A percentile compares a stretch with the other conserved stretches of the same genome.
Conservation (phyloP, 2,888 invertebrate genomes). For the Oscheius sp. region DNA sequence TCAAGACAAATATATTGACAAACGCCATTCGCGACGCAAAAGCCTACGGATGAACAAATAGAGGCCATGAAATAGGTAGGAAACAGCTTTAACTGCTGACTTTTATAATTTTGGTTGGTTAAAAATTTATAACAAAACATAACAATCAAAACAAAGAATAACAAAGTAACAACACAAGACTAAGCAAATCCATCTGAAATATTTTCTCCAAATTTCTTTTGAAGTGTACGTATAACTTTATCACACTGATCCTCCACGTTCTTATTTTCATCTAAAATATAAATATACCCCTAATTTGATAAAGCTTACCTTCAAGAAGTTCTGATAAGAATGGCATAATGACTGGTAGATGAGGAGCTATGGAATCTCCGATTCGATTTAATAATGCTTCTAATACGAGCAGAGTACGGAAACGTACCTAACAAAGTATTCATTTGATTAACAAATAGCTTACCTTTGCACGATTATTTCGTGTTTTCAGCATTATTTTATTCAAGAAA, state of each 20-base stretch:
- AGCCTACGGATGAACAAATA: background rate
- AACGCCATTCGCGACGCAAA: background rate
- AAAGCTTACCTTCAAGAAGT: slow-evolving; percentile 55
- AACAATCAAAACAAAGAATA: slow-evolving; percentile 3
- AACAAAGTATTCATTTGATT: no score
- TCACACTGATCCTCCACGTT: slow-evolving; percentile 63
- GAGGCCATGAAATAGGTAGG: background rate
- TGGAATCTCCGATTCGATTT: slow-evolving; percentile 59
- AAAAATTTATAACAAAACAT: slow-evolving; percentile 14
- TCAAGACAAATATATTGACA: slow-evolving; percentile 8
- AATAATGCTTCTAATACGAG: slow-evolving; percentile 60
- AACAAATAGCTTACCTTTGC: slow-evolving; percentile 39
- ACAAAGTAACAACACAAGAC: slow-evolving; percentile 4
- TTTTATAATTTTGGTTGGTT: background rate
- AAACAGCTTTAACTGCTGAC: background rate
- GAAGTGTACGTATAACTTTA: slow-evolving; percentile 54
- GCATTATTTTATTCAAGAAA: slow-evolving; percentile 48
- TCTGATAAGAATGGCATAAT: slow-evolving; percentile 62
- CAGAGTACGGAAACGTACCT: slow-evolving; percentile 54
- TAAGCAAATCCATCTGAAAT: slow-evolving; percentile 31
- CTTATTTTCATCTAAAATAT: slow-evolving; percentile 58
- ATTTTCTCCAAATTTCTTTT: slow-evolving; percentile 59
- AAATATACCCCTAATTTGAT: background rate
- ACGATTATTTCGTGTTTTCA: slow-evolving; percentile 48
- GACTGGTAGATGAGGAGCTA: slow-evolving; percentile 60